These are phyloP conservation scores for Tortrix viridana DNA, from an alignment of 2,888 invertebrate genomes.

Conservation along the genomic window DNA sequence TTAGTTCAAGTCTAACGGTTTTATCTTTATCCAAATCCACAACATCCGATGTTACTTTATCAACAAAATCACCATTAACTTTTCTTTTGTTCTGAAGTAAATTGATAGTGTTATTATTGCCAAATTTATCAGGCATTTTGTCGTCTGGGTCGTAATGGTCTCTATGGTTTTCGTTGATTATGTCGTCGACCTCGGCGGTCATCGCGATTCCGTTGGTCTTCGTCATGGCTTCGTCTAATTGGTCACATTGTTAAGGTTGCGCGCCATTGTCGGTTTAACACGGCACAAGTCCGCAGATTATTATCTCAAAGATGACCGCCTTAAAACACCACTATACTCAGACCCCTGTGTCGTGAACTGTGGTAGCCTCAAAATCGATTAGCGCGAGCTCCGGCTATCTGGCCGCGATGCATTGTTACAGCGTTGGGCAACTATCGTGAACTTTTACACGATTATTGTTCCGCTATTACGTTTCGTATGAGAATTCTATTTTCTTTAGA, in stretches of 20 bases:
- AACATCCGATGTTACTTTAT: constrained; percentile 57
- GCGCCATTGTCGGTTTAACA: constrained; percentile 77
- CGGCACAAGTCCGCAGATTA: constrained; percentile 80
- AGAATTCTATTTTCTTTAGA: constrained; percentile 82
- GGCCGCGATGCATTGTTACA: constrained; percentile 70
- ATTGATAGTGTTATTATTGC: constrained; percentile 60
- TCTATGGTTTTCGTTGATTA: constrained; percentile 67
- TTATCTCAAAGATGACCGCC: constrained; percentile 78
- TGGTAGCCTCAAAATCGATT: constrained; percentile 57
- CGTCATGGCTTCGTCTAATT: constrained; percentile 75
- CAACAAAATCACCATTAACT: constrained; percentile 48
- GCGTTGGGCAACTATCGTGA: constrained; percentile 80
- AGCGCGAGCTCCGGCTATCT: constrained; percentile 55
- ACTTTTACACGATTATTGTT: constrained; percentile 82
- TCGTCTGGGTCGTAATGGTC: constrained; percentile 58
- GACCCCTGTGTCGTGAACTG: constrained; percentile 56
- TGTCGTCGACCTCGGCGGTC: constrained; percentile 66
- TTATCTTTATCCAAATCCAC: constrained; percentile 67
- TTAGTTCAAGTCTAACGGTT: constrained; percentile 65
- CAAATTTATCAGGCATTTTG: constrained; percentile 44
- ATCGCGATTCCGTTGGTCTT: constrained; percentile 72
- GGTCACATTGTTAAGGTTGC: constrained; percentile 71
- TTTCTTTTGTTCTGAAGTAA: constrained; percentile 59
- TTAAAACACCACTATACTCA: constrained; percentile 54
- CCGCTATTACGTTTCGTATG: constrained; percentile 79